Evolutionary conservation across 2,888 invertebrate genomes (phyloP), one percentile per base, ranked within the genome.

Genomic region (Melinaea menophilus): DNA sequence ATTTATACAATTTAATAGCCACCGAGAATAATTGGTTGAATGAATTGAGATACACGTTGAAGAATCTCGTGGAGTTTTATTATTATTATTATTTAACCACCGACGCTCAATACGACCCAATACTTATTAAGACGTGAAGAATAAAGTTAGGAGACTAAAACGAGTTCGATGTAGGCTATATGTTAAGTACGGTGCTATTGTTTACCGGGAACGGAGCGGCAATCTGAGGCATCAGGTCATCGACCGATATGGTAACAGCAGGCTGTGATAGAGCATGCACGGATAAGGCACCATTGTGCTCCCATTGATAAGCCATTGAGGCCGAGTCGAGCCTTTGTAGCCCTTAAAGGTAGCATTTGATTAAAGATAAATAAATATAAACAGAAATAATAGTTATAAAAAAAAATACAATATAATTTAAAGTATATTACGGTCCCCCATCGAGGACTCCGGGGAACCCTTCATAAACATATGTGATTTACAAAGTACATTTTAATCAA

Each of bases 171-270:
- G 3, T 11, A 12, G 31, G 31, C 31, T 46, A 12, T 46, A 48
- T 13, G n/a, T 48, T 48, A 48, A 2, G 7, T 2, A 7, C n/a
- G 13, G 48, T 56, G 45, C 22, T 22, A 22, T 46, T 57, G 57
- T 57, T n/a, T 46, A 57, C 45, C 51, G 46, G 56, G 51, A 61
- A 58, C 56, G 13, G 41, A 41, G 58, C 56, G 57, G 58, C 61
- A 60, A 61, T 55, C 63, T 66, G 64, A 63, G 66, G 63, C 66
- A 71, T 59, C 64, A 61, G 68, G 67, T 58, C 68, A 58, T 63
- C 68, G 68, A 63, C 68, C 69, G 71, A 71, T 71, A 72, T 45
- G 68, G 62, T 68, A 72, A 75, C 72, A 74, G 74, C 73, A 56
- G 51, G 60, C 59, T 65, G 65, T 65, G 69, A 65, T 69, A 66